Base-by-base conservation (phyloP, 2,797 vertebrate genomes). In the Carcharodon carcharias region DNA sequence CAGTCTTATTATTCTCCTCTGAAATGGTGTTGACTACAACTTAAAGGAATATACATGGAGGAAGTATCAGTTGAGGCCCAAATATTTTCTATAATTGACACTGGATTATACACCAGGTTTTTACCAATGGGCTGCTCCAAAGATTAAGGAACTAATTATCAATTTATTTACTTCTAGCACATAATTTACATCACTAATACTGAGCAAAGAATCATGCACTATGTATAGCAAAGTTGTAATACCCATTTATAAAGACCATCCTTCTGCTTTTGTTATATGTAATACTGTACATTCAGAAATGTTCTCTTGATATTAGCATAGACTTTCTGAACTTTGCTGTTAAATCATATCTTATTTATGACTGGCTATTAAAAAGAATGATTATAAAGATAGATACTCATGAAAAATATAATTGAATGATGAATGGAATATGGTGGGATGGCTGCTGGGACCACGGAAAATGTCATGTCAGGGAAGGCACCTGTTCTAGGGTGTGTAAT, bases 401-500 rank as follows among this genome's bases (percentile, higher is more conserved):
- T 50, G 18, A 54, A 89, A 31, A 56, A 54, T 50, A 58, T 89
- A 54, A 89, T 92, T 92, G 89, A 67, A 93, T 67, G 91, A 93
- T 58, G 31, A 35, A n/a, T 65, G 63, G 91, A 93, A 93, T 18
- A 93, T 93, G 61, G 40, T 65, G 3, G 14, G n/a, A 40, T 45
- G 23, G n/a, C 35, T 92, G 54, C 16, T 93, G 91, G 61, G 61
- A 45, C 91, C 23, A 93, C 23, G n/a, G 91, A 93, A 93, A 93
- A 65, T 65, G 18, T 93, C 35, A 93, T 61, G 31, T 93, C 91
- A 65, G 8, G 91, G 61, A 93, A 93, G 63, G n/a, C 91, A 93
- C 91, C 91, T 93, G 91, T 65, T 93, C 61, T 40, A 67, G 91
- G 91, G 91, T 67, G 91, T 93, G 91, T 67, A 93, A 93, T 45